Evolutionary conservation across 2,113 vertebrate species (phyloP), one percentile per base, ranked within the genome.

Genomic region (Tragelaphus scriptus): DNA sequence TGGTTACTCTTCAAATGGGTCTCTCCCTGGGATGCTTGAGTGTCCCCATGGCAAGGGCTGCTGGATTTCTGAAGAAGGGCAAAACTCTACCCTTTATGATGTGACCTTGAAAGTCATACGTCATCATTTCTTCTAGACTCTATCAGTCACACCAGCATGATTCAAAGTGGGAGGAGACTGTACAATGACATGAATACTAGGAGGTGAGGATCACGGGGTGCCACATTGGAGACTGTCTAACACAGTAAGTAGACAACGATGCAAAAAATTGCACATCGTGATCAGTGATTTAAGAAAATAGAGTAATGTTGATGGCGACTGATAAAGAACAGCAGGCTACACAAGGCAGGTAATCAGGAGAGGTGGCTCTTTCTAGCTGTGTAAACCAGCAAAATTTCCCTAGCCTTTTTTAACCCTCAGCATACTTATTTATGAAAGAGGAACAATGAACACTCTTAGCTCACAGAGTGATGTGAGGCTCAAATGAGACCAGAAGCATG

Each of bases 211-310:
- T 53, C 58, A 21, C 0, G 56, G 51, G 25, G 10, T 32, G 59
- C 8, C 10, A 16, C 56, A 25, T 1, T 79, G 6, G 28, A 94
- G n/a, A 14, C 47, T 81, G n/a, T 44, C 68, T 80, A 47, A 59
- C 25, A 44, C 17, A 92, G 58, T 71, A 93, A 63, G 9, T 4
- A 82, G 96, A 51, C 19, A 88, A 93, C 56, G 28, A 53, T 47
- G 19, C 32, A 58, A 40, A 55, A 23, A 47, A 36, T 7, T 32
- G 56, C 26, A 61, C 77, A 88, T 10, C 65, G 10, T 32, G 5
- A 36, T 87, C 49, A 51, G 32, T 30, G 19, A 40, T 95, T 40
- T 96, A 89, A 92, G 63, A 94, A 94, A 94, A 98, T 40, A 44
- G 8, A 84, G 26, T 40, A 40, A 36, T 53, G 19, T 14, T 36